Base-by-base conservation (phyloP, 2,888 invertebrate species). In the Tethea ocularis region DNA sequence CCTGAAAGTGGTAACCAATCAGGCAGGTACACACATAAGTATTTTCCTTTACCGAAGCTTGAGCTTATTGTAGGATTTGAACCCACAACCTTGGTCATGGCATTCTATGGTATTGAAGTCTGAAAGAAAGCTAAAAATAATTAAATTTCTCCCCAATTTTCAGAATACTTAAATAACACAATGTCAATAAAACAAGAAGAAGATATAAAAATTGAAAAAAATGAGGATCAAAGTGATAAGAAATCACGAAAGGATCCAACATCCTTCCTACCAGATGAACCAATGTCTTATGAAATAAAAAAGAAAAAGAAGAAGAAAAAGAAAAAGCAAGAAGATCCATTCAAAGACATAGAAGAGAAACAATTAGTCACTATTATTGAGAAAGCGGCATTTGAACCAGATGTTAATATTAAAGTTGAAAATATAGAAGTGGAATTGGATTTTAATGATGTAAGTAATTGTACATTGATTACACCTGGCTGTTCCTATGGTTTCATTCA, bases 381-480 rank as follows among this genome's bases (percentile, higher is more conserved):
- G 20, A 46, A 17, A 58, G 78, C 74, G 54, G 61, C 71, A 8
- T 69, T 91, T 51, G 91, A 91, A 57, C 87, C 91, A 0, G 91
- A 91, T 64, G 87, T 91, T 24, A 86, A 77, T 62, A 91, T 92
- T 15, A 93, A 93, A 69, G 92, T 86, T 15, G 92, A 93, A 64
- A 86, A 90, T 72, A 92, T 93, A 64, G 91, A 93, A 68, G 91
- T 92, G 2, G 88, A 89, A 58, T 73, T 92, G 66, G 89, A 92
- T 80, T 88, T 88, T 72, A 86, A 89, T 82, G 91, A 91, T 80
- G 92, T 93, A 72, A 86, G 89, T 86, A 62, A 46, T 53, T 52
- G 51, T n/a, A n/a, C n/a, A n/a, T n/a, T n/a, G n/a, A n/a, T n/a
- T n/a, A n/a, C n/a, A n/a, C n/a, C n/a, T n/a, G n/a, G n/a, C n/a